phyloP scores from a whole-genome alignment of 1,140 invertebrate species.

The Apocrypta bakeri region DNA sequence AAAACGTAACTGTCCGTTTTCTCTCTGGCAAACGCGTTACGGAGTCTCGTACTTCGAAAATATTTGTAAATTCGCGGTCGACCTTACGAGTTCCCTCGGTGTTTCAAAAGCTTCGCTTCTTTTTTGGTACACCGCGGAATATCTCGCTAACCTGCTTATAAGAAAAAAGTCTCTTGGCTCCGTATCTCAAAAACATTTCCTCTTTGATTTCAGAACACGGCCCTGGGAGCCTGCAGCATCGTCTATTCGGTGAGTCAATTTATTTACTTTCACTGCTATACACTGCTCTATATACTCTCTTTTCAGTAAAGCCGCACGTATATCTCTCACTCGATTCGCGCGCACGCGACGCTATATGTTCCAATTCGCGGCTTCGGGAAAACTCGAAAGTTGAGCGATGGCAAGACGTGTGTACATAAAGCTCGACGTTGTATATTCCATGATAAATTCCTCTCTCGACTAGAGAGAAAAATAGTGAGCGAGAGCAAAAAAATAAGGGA shows the following conservation, averaged over 20 bases:
- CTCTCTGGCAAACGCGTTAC: too few relatives aligned
- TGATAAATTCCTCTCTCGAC: conserved; percentile 22
- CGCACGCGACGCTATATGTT: neutral
- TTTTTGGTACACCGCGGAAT: too few relatives aligned
- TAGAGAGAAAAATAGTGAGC: neutral
- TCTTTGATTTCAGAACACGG: conserved; percentile 7
- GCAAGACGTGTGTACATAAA: neutral
- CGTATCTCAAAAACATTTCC: neutral
- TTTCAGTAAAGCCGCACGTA: neutral
- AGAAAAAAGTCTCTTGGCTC: neutral
- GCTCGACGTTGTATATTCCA: neutral
- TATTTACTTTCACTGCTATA: neutral
- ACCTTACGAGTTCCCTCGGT: too few relatives aligned
- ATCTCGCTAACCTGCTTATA: too few relatives aligned
- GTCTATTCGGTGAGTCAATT: conserved; percentile 16
- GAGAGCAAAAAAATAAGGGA: neutral
- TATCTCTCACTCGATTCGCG: neutral
- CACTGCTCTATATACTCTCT: too few relatives aligned
- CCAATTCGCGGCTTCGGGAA: neutral
- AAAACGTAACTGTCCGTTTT: too few relatives aligned
- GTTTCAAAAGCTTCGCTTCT: too few relatives aligned
- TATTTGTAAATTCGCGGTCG: too few relatives aligned
- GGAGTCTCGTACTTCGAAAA: too few relatives aligned
- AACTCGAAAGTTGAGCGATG: conserved; percentile 42
- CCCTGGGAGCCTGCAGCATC: neutral